Conservation (phyloP, 2,888 invertebrate species). For the Pristionchus maxplancki region DNA sequence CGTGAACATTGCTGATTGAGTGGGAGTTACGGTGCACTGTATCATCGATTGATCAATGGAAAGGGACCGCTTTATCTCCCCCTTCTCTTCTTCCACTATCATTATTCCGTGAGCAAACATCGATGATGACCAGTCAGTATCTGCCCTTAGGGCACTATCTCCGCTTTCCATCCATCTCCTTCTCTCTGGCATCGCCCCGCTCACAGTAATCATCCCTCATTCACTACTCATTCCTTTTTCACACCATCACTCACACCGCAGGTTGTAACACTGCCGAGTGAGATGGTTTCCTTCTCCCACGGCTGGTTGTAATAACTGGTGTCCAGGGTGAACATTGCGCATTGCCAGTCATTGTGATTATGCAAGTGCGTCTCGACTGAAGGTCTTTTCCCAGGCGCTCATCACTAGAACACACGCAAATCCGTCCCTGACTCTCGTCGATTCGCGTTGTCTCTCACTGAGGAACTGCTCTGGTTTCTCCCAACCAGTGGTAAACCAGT, state of each 20-base stretch:
- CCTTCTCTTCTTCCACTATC: slow-evolving; percentile 5
- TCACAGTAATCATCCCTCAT: not conserved
- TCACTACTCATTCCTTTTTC: not conserved
- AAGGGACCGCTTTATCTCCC: not conserved
- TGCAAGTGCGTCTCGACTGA: not conserved
- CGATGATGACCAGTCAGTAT: slow-evolving; percentile 22
- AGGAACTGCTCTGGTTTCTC: no score
- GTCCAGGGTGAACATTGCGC: slow-evolving; percentile 6
- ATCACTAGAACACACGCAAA: slow-evolving; percentile 22
- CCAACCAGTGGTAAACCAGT: no score
- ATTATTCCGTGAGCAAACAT: slow-evolving; percentile 33
- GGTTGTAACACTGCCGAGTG: slow-evolving; percentile 2
- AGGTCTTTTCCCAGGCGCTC: slow-evolving; percentile 42
- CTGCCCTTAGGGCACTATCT: slow-evolving; percentile 8
- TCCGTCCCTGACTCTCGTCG: slow-evolving; percentile 6
- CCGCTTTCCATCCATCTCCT: not conserved
- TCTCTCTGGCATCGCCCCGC: no score
- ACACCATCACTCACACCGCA: not conserved
- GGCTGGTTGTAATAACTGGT: slow-evolving; percentile 1
- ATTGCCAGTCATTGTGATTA: slow-evolving; percentile 37
- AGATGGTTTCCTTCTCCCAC: not conserved
- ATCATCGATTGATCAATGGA: not conserved
- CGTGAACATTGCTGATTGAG: not conserved
- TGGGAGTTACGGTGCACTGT: slow-evolving; percentile 15
- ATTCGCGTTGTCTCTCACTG: not conserved